Conservation (phyloP, 2,888 invertebrate species). For the Osedax fenrisi region DNA sequence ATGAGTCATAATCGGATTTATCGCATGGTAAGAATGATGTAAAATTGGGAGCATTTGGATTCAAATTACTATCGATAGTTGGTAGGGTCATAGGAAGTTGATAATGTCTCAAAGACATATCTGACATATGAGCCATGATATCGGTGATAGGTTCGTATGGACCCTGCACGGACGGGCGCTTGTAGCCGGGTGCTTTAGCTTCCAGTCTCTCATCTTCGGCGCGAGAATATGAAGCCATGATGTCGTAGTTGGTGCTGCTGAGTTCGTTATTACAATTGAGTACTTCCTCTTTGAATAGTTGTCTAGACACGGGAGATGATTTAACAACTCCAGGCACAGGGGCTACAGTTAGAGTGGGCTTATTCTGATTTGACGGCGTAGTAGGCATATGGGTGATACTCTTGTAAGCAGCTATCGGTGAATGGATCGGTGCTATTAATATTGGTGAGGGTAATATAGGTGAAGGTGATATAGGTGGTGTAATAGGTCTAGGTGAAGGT, state of each 20-base stretch:
- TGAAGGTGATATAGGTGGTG: no score
- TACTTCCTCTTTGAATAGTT: not conserved
- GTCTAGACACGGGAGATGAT: not conserved
- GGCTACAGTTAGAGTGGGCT: no score
- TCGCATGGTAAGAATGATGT: conserved; percentile 53
- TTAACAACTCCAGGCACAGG: conserved; percentile 56
- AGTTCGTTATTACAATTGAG: not conserved
- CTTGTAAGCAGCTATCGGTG: no score
- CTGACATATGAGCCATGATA: not conserved
- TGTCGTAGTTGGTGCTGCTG: conserved; percentile 36
- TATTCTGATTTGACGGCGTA: no score
- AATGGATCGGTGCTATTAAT: no score
- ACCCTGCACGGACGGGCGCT: conserved; percentile 34
- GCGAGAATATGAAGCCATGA: conserved; percentile 29
- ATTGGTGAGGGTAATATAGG: no score
- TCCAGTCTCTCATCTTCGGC: conserved; percentile 46
- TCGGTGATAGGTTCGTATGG: not conserved
- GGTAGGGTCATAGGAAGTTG: conserved; percentile 49
- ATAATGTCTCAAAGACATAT: conserved; percentile 45
- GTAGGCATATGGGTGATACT: no score
- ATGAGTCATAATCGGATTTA: no score
- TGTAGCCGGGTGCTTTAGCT: conserved; percentile 51
- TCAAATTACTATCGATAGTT: conserved; percentile 56
- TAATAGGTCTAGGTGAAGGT: no score
- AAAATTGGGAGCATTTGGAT: conserved; percentile 71